A percentile compares a stretch with the other conserved stretches of the same genome.
Conservation (phyloP, 1,140 invertebrate species). For the Orussus abietinus region DNA sequence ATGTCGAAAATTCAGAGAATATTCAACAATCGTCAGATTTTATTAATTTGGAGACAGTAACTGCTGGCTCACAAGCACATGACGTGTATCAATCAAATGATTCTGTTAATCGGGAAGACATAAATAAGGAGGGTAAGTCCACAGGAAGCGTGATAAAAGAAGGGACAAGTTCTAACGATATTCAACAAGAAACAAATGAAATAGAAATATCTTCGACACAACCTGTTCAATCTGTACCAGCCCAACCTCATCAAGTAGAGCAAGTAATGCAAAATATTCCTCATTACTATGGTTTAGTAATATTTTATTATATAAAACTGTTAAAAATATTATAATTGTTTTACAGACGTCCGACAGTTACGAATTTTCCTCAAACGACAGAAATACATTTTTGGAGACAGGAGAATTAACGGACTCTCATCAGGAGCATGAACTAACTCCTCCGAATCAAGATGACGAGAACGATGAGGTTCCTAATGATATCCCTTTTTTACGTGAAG, state of each 20-base stretch:
- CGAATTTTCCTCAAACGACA: slow-evolving; percentile 49
- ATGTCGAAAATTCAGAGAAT: slow-evolving; percentile 47
- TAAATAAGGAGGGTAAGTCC: too few relatives aligned
- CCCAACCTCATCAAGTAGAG: slow-evolving; percentile 29
- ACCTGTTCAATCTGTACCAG: slow-evolving; percentile 20
- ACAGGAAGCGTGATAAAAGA: too few relatives aligned
- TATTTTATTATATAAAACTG: slow-evolving; percentile 3
- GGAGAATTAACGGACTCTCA: slow-evolving; percentile 50
- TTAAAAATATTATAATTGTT: slow-evolving; percentile 3
- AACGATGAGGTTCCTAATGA: slow-evolving; percentile 51
- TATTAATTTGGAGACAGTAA: slow-evolving; percentile 43
- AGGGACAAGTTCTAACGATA: too few relatives aligned
- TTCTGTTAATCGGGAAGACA: slow-evolving; percentile 47
- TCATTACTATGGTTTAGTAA: background rate
- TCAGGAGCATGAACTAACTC: slow-evolving; percentile 40
- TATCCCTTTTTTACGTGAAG: slow-evolving; percentile 48
- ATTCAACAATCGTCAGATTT: slow-evolving; percentile 43
- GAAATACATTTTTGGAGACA: slow-evolving; percentile 50
- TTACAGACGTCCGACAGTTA: slow-evolving; percentile 42
- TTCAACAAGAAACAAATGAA: slow-evolving; percentile 39
- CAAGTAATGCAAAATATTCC: slow-evolving; percentile 22
- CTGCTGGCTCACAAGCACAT: slow-evolving; percentile 33
- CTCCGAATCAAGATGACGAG: slow-evolving; percentile 48
- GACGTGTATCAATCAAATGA: slow-evolving; percentile 44
- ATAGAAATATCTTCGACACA: slow-evolving; percentile 32